Percentiles rank a stretch among this genome's conserved stretches.
phyloP scores from a whole-genome alignment of 2,113 vertebrate species.

The Megalops atlanticus region DNA sequence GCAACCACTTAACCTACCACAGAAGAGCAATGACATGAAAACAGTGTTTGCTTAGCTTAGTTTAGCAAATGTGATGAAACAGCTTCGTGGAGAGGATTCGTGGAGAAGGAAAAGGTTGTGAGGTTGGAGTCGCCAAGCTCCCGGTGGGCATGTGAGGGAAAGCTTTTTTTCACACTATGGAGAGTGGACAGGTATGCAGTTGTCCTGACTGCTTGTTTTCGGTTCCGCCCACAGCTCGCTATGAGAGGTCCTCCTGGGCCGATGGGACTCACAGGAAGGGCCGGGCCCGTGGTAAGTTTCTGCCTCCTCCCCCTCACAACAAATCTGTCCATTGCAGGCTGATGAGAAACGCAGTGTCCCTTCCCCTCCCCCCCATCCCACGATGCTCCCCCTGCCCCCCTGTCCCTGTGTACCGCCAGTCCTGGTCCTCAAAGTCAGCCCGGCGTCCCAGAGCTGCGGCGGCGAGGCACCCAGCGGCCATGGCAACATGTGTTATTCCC shows the following conservation, averaged over 20 bases:
- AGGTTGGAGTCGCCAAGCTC: not conserved
- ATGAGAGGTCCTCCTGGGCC: conserved; percentile 91
- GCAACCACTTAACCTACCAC: too few species aligned
- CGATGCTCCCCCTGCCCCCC: not conserved
- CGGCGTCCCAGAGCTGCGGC: not conserved
- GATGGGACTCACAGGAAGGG: conserved; percentile 87
- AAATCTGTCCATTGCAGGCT: conserved; percentile 4
- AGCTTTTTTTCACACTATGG: not conserved
- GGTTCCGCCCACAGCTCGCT: conserved; percentile 75
- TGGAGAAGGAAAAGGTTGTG: not conserved
- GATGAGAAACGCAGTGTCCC: conserved; percentile 37
- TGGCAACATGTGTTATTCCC: conserved; percentile 31
- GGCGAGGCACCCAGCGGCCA: not conserved
- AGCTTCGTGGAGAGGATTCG: too few species aligned
- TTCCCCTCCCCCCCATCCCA: not conserved
- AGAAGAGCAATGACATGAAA: too few species aligned
- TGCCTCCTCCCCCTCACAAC: not conserved
- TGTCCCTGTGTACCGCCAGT: not conserved
- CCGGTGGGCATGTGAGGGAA: not conserved
- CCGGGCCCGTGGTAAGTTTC: conserved; percentile 89
- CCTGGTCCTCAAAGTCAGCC: not conserved
- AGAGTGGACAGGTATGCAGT: not conserved
- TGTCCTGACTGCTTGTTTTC: conserved; percentile 39
- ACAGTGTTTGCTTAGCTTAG: too few species aligned
- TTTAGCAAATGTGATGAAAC: too few species aligned